Percentiles rank a stretch among this genome's conserved stretches.
These are phyloP conservation scores for Gallinago nigripennis DNA, from an alignment of 2,797 vertebrate species.

Conservation along the genomic window DNA sequence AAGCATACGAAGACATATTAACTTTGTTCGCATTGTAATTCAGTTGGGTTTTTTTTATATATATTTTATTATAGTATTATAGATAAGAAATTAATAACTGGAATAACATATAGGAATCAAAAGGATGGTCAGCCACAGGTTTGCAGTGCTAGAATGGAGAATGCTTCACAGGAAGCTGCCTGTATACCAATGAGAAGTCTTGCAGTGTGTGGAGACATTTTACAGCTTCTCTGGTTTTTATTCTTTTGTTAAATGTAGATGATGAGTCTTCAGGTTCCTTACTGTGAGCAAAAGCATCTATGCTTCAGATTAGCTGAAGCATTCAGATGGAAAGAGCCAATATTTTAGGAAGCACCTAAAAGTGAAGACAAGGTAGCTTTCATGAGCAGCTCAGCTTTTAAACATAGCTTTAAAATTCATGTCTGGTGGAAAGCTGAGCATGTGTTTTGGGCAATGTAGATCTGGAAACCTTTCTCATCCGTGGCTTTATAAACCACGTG, in stretches of 20 bases:
- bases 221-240: not conserved
- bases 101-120: not conserved
- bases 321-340: not conserved
- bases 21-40: not conserved
- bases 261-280: not conserved
- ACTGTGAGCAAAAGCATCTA: not conserved
- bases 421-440: not conserved
- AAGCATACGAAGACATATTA: not conserved
- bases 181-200: not conserved
- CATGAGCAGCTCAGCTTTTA: not conserved
- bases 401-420: not conserved
- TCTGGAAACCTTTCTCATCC: not conserved
- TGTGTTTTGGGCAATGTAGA: not conserved
- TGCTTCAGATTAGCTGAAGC: not conserved
- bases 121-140: not conserved
- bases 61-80: not conserved
- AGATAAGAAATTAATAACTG: not conserved
- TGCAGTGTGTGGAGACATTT: not conserved
- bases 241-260: not conserved
- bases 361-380: not conserved
- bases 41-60: not conserved
- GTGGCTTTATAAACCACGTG: not conserved
- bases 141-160: not conserved
- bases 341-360: constrained; percentile 24
- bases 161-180: not conserved